These are phyloP conservation scores for Diphyllodes magnificus DNA, from an alignment of 2,113 vertebrate species.

Conservation along the genomic window DNA sequence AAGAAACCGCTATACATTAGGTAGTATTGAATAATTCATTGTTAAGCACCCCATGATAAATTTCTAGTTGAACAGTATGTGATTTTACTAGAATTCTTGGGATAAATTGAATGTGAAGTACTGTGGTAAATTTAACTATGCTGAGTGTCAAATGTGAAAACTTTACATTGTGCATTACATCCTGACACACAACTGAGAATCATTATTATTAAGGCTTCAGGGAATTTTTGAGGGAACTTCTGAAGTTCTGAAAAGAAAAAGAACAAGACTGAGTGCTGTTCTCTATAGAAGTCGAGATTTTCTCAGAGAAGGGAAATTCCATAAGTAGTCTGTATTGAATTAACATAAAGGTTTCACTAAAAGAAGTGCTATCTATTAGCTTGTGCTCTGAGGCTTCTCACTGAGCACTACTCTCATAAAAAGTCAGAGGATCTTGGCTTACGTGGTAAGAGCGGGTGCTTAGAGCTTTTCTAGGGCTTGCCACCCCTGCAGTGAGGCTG, in stretches of 20 bases:
- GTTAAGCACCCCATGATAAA: slow-evolving; percentile 43
- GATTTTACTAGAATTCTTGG: slow-evolving; percentile 22
- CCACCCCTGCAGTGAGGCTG: rapidly evolving
- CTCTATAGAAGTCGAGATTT: slow-evolving; percentile 9
- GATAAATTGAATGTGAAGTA: neutral
- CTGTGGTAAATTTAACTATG: slow-evolving; percentile 35
- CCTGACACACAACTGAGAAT: neutral
- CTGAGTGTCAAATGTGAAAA: neutral
- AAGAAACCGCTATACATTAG: neutral
- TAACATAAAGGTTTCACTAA: neutral
- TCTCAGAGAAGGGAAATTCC: slow-evolving; percentile 42
- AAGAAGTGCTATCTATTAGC: neutral
- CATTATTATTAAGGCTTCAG: slow-evolving; percentile 39
- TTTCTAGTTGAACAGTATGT: neutral
- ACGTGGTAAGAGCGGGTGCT: neutral
- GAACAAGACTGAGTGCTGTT: neutral
- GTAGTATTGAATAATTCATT: slow-evolving; percentile 45
- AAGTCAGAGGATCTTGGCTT: neutral
- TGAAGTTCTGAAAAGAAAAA: slow-evolving; percentile 31
- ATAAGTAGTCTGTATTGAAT: neutral
- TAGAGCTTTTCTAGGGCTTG: neutral
- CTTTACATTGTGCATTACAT: slow-evolving; percentile 19
- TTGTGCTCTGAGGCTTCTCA: neutral
- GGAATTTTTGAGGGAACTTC: slow-evolving; percentile 55
- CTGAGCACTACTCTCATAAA: neutral